Percentiles rank a stretch among this genome's conserved stretches.
phyloP scores from a whole-genome alignment of 1,140 invertebrate genomes.

The Drosophila mojavensis region DNA sequence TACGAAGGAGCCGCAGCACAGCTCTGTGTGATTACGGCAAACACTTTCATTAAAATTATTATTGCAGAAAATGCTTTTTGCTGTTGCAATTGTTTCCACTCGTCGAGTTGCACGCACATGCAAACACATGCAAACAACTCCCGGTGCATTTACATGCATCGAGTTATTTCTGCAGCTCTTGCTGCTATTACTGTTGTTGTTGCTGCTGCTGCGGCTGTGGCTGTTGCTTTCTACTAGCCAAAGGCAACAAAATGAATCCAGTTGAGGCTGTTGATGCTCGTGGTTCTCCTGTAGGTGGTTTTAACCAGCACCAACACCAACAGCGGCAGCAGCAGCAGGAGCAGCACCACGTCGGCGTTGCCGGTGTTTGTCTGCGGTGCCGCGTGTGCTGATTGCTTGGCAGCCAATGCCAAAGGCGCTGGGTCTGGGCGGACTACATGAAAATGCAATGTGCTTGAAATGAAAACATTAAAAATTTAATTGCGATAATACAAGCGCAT shows the following conservation, averaged over 20 bases:
- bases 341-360: conserved; percentile 20
- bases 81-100: conserved; percentile 75
- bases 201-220: conserved; percentile 23
- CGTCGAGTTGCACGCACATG: conserved; percentile 48
- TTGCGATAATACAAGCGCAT: conserved; percentile 84
- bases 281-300: conserved; percentile 26
- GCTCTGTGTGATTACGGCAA: conserved; percentile 67
- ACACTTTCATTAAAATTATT: conserved; percentile 83
- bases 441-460: conserved; percentile 82
- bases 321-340: too few relatives aligned
- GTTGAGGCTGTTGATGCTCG: conserved; percentile 40
- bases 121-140: conserved; percentile 5
- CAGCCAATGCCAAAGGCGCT: conserved; percentile 66
- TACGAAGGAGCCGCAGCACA: conserved; percentile 7
- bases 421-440: conserved; percentile 48
- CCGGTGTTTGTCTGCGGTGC: conserved; percentile 78
- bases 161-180: conserved; percentile 35
- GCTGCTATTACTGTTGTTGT: conserved; percentile 28
- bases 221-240: conserved; percentile 55
- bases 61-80: conserved; percentile 78
- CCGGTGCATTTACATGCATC: conserved; percentile 62
- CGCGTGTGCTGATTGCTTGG: conserved; percentile 80
- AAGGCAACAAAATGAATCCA: conserved; percentile 69
- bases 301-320: neutral
- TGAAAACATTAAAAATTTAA: conserved; percentile 84